Evolutionary conservation across 53 echinoderm and acorn worm species (phyloP).

Genomic region (Patiria pectinifera): DNA sequence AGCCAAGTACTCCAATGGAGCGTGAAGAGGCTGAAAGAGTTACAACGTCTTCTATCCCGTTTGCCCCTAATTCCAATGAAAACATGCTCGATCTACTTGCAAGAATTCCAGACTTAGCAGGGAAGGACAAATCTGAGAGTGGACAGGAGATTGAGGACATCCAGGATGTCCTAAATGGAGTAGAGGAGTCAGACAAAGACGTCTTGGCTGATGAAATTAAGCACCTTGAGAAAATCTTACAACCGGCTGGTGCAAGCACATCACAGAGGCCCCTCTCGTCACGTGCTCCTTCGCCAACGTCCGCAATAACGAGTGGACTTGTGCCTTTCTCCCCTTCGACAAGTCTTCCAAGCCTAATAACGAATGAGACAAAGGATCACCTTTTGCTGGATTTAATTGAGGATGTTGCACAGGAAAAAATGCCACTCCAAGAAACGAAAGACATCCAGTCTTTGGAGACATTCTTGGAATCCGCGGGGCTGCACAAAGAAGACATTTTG

Average conservation of each 20-base stretch:
- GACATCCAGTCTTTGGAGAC: slow-evolving; percentile 7
- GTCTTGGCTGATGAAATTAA: neutral
- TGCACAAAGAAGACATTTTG: neutral
- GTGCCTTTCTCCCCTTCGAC: neutral
- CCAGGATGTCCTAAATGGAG: neutral
- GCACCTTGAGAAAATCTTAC: neutral
- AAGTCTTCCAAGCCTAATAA: neutral
- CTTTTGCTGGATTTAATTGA: neutral
- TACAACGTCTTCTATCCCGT: too few relatives aligned
- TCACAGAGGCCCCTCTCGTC: neutral
- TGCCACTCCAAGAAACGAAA: neutral
- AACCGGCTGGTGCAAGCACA: neutral
- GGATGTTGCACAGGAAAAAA: too few relatives aligned
- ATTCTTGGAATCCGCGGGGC: neutral
- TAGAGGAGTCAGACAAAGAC: neutral
- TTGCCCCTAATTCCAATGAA: neutral
- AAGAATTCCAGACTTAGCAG: neutral
- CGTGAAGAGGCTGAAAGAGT: too few relatives aligned
- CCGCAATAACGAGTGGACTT: too few relatives aligned
- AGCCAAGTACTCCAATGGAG: too few relatives aligned
- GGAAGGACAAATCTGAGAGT: neutral
- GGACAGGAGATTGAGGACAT: neutral
- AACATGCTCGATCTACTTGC: slow-evolving; percentile 14
- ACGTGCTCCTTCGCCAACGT: too few relatives aligned
- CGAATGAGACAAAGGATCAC: neutral